phyloP scores from a whole-genome alignment of 2,888 invertebrate species.

The Cinara cedri region DNA sequence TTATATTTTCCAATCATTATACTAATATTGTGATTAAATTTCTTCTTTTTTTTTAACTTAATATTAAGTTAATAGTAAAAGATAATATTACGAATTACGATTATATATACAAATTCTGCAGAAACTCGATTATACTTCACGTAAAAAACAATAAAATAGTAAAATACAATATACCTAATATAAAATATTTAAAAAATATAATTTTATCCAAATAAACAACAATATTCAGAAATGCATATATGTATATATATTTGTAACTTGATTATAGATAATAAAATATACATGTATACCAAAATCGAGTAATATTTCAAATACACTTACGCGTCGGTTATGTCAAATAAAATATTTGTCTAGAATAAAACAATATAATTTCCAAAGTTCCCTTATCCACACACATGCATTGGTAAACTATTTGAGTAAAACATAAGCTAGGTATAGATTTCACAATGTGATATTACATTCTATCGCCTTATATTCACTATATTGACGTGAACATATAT shows the following conservation, averaged over 20 bases:
- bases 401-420: neutral
- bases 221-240: neutral
- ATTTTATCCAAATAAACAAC: neutral
- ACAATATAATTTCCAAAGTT: neutral
- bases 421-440: neutral
- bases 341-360: constrained; percentile 1
- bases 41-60: no score
- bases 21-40: no score
- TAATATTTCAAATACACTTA: neutral
- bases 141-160: neutral
- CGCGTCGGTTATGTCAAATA: neutral
- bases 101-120: no score
- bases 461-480: neutral
- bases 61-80: no score
- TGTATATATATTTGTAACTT: neutral
- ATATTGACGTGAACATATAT: neutral
- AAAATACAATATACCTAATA: no score
- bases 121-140: neutral
- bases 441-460: constrained; percentile 2
- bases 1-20: no score
- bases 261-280: no score
- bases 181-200: no score
- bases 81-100: no score
- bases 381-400: neutral
- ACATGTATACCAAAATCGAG: neutral